phyloP scores from a whole-genome alignment of 2,888 invertebrate species.

The Lasioglossum marginatum region DNA sequence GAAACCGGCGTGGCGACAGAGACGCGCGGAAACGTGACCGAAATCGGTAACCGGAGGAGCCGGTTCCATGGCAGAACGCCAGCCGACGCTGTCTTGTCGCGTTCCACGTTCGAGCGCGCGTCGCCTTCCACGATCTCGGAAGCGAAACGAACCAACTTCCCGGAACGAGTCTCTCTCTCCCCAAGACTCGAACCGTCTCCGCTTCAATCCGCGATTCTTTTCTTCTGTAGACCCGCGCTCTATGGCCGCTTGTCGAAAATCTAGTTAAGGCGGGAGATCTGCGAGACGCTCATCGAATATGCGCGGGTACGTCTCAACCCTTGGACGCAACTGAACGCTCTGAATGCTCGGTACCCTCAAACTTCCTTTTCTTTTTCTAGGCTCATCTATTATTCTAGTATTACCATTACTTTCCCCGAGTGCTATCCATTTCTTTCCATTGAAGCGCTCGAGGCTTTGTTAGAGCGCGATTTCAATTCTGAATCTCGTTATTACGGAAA shows the following conservation, averaged over 20 bases:
- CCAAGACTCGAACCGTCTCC: conserved; percentile 11
- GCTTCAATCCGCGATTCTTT: background rate
- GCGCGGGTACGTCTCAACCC: background rate
- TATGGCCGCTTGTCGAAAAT: background rate
- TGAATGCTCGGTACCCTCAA: background rate
- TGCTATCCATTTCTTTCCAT: background rate
- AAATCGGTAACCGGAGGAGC: conserved; percentile 64
- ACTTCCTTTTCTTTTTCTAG: background rate
- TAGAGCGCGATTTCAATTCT: background rate
- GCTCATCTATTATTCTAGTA: background rate
- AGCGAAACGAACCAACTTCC: conserved; percentile 12
- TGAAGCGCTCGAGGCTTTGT: background rate
- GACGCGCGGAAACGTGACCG: conserved; percentile 65
- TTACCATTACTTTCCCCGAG: background rate
- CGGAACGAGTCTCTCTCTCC: background rate
- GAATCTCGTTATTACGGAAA: background rate
- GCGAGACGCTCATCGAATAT: background rate
- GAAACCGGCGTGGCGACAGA: conserved; percentile 40
- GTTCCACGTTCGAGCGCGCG: conserved; percentile 7
- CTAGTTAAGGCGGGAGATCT: background rate
- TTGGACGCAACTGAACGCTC: background rate
- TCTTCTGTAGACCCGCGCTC: background rate
- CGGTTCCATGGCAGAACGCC: conserved; percentile 63
- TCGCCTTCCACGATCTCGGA: conserved; percentile 12
- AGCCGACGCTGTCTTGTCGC: conserved; percentile 64